A percentile compares a stretch with the other conserved stretches of the same genome.
These are phyloP conservation scores for Ptychodera flava DNA, from an alignment of 35 echinoderm and acorn worm species.

Conservation along the genomic window DNA sequence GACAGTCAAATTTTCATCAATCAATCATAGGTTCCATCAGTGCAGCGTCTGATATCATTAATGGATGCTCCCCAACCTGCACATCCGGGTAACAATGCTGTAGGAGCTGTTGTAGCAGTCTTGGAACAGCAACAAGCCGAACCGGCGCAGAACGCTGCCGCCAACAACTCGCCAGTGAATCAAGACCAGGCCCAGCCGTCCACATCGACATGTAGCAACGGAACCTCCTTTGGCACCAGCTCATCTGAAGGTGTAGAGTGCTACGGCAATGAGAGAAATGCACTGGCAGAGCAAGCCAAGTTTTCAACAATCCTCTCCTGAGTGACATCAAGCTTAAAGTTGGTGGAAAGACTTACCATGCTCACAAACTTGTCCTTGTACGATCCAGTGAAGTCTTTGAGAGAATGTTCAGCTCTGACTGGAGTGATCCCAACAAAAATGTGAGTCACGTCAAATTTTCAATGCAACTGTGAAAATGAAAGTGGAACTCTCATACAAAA, in stretches of 20 bases:
- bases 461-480: no score
- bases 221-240: background rate
- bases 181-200: background rate
- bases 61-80: background rate
- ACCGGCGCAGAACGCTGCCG: background rate
- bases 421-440: conserved; percentile 69
- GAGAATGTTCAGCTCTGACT: conserved; percentile 95
- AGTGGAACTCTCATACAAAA: no score
- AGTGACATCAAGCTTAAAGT: conserved; percentile 92
- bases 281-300: conserved; percentile 63
- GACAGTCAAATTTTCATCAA: no score
- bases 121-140: background rate
- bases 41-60: background rate
- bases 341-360: conserved; percentile 73
- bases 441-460: conserved; percentile 34
- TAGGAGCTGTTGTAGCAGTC: background rate
- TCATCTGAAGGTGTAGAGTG: conserved; percentile 59
- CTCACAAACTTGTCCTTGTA: conserved; percentile 86
- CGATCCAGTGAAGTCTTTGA: conserved; percentile 98
- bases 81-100: background rate
- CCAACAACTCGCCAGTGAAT: background rate
- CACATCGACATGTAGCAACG: background rate
- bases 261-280: conserved; percentile 71
- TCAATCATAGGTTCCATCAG: background rate
- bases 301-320: conserved; percentile 85